Percentiles rank a stretch among this genome's conserved stretches.
phyloP scores from a whole-genome alignment of 2,113 vertebrate genomes.

The Phaethornis superciliosus region DNA sequence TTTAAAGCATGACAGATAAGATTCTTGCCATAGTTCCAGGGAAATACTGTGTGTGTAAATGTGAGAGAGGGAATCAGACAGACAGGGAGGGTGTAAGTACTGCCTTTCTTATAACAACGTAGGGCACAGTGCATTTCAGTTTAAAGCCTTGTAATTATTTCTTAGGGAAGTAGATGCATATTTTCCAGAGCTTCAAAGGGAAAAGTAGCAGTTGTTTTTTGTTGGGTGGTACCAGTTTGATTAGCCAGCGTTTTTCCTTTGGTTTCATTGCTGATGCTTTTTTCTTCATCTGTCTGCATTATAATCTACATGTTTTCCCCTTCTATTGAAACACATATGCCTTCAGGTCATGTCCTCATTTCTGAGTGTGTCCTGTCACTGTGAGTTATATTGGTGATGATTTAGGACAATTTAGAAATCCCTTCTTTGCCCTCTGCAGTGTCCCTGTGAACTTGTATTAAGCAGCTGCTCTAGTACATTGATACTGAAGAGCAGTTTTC shows the following conservation, averaged over 20 bases:
- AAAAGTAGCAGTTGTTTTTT: not conserved
- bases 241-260: not conserved
- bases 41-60: not conserved
- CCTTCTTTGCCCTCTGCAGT: not conserved
- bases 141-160: not conserved
- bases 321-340: not conserved
- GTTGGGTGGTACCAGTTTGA: not conserved
- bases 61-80: not conserved
- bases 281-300: not conserved
- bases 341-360: not conserved
- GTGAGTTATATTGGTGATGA: not conserved
- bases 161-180: not conserved
- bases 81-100: not conserved
- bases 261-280: not conserved
- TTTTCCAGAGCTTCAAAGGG: not conserved
- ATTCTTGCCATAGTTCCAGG: not conserved
- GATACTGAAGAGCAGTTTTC: not conserved
- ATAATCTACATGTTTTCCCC: not conserved
- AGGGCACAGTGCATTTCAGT: not conserved
- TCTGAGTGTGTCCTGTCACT: not conserved
- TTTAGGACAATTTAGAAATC: not conserved
- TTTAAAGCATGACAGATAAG: not conserved
- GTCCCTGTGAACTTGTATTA: not conserved
- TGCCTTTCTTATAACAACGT: not conserved
- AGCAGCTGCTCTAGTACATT: not conserved